phyloP scores from a whole-genome alignment of 2,113 vertebrate species.

The Neogale vison region DNA sequence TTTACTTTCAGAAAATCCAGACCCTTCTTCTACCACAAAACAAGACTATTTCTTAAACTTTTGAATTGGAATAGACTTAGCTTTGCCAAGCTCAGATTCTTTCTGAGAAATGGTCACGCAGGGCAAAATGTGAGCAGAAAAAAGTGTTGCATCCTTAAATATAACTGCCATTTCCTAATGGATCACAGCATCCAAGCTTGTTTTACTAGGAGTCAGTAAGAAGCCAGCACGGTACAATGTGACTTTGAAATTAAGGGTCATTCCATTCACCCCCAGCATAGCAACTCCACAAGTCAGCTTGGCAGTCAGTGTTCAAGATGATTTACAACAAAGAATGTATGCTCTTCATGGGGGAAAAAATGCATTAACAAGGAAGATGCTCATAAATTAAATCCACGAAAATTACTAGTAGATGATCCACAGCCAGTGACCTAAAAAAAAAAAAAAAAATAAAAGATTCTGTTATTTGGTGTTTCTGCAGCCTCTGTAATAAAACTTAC shows the following conservation, averaged over 20 bases:
- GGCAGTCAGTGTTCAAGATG: neutral
- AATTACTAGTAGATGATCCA: neutral
- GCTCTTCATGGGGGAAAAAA: neutral
- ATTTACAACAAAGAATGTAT: neutral
- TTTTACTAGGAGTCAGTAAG: conserved; percentile 35
- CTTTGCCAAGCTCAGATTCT: neutral
- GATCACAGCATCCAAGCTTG: neutral
- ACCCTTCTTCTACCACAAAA: neutral
- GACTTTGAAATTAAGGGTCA: conserved; percentile 39
- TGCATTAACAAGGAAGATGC: conserved; percentile 47
- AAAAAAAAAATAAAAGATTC: neutral
- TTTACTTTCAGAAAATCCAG: neutral
- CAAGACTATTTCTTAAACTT: neutral
- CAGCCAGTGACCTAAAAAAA: neutral
- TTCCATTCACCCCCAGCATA: neutral
- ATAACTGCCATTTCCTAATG: neutral
- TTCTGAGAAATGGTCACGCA: neutral
- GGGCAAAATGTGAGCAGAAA: neutral
- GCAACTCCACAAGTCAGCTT: neutral
- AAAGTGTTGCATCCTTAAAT: neutral
- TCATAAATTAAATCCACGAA: conserved; percentile 49
- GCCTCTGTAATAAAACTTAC: neutral
- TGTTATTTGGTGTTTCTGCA: neutral
- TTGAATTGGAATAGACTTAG: neutral
- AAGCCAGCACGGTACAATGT: neutral